Percentiles rank a stretch among this genome's conserved stretches.
Conservation (phyloP, 1,140 invertebrate species). For the Drosophila tsacasi region DNA sequence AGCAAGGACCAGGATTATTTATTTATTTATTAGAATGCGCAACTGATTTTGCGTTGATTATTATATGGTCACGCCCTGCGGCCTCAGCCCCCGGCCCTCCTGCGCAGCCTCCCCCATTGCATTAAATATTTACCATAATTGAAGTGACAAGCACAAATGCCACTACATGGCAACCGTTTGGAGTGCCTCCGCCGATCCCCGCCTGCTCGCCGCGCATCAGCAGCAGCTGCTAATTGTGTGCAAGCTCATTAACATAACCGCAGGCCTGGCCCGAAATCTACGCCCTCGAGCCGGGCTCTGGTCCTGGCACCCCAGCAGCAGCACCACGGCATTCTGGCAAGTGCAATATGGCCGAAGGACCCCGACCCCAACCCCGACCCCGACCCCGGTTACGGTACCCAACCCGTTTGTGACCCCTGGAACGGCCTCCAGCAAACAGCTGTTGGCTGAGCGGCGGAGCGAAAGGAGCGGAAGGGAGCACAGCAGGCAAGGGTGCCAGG, state of each 20-base stretch:
- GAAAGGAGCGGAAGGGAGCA: slow-evolving; percentile 5
- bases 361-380: not conserved
- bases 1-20: slow-evolving; percentile 69
- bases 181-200: slow-evolving; percentile 38
- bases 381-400: not conserved
- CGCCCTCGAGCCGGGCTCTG: slow-evolving; percentile 23
- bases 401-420: slow-evolving; percentile 6
- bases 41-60: slow-evolving; percentile 82
- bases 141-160: slow-evolving; percentile 83
- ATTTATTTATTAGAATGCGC: slow-evolving; percentile 81
- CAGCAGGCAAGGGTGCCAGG: slow-evolving; percentile 19
- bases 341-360: slow-evolving; percentile 35
- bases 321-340: slow-evolving; percentile 13
- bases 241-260: slow-evolving; percentile 84
- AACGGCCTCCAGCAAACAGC: slow-evolving; percentile 41
- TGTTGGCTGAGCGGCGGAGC: slow-evolving; percentile 17
- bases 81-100: not conserved
- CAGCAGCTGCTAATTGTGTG: slow-evolving; percentile 83
- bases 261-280: slow-evolving; percentile 68
- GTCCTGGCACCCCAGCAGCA: slow-evolving; percentile 9
- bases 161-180: slow-evolving; percentile 64
- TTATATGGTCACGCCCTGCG: slow-evolving; percentile 59
- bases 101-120: slow-evolving; percentile 33
- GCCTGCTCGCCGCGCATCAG: slow-evolving; percentile 43
- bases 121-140: slow-evolving; percentile 84